Evolutionary conservation across 2,113 vertebrate species (phyloP), one percentile per base, ranked within the genome.

Genomic region (Chelonoidis abingdonii): DNA sequence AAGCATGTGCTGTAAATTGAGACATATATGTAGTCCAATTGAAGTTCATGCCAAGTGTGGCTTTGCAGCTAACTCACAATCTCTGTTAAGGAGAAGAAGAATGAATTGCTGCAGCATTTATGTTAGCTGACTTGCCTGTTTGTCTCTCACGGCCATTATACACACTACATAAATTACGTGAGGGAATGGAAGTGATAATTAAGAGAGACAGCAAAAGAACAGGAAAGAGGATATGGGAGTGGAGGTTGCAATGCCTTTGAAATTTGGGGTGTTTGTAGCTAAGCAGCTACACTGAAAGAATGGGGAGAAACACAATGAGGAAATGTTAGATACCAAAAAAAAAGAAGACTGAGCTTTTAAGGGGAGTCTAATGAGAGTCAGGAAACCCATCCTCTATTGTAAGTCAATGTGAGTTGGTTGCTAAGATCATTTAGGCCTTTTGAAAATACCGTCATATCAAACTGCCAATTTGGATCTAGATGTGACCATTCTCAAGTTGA

Each of bases 171-270:
- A 2, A 5, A 1, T 88, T 69, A 35, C n/a, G 78, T 41, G 85
- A 79, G 6, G 2, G 41, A 24, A 31, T 1, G 16, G 57, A 27
- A 1, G 0, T 79, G 44, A 12, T 25, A 6, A 78, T 8, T 72
- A 50, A 50, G 50, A 50, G 50, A 50, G n/a, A 50, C 50, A 50
- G 13, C 50, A 50, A 50, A 50, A 50, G 4, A n/a, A 2, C 21
- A 22, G 24, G 41, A 85, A 50, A 82, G 56, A 6, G 29, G 8
- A 11, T 22, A 16, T 12, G 75, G 44, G 13, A 78, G 41, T 47
- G 7, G 12, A 78, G 11, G 7, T 72, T 72, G 35, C 19, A 72
- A 72, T 22, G n/a, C 25, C 31, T 62, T 14, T 25, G 80, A 62
- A 78, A 52, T 14, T 29, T 8, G 69, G 44, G 44, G 50, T 49